These are phyloP conservation scores for Phengaris alcon DNA, from an alignment of 2,888 invertebrate species.

Conservation along the genomic window DNA sequence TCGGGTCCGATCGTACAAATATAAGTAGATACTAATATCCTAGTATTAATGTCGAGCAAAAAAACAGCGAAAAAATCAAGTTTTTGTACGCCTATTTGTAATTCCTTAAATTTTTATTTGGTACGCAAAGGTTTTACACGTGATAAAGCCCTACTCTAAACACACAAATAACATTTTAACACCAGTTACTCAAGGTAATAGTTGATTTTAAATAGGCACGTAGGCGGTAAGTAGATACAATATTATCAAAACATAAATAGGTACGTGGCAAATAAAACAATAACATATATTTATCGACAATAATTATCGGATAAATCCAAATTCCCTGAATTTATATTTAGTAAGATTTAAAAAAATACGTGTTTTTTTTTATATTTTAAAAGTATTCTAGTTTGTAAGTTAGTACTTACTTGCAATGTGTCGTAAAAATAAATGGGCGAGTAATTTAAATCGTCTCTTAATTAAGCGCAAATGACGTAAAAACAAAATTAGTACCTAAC, in stretches of 20 bases:
- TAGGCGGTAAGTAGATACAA: not conserved
- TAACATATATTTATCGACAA: not conserved
- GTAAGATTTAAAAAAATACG: not conserved
- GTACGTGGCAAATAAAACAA: constrained; percentile 3
- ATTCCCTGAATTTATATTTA: not conserved
- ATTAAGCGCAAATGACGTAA: no score
- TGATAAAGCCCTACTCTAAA: not conserved
- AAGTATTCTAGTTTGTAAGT: not conserved
- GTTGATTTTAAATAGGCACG: constrained; percentile 4
- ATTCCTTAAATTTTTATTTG: no score
- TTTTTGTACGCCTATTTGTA: no score
- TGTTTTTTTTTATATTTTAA: not conserved
- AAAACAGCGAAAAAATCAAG: no score
- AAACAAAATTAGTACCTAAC: no score
- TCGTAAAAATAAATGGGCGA: not conserved
- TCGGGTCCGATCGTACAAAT: no score
- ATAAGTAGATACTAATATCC: no score
- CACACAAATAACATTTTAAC: not conserved
- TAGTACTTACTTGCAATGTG: not conserved
- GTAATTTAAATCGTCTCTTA: no score
- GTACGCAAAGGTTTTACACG: not conserved
- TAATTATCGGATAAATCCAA: not conserved
- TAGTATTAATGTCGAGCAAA: no score
- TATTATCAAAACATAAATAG: not conserved
- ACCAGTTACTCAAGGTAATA: not conserved